phyloP scores from a whole-genome alignment of 2,797 vertebrate species.

The Peromyscus melanophrys region DNA sequence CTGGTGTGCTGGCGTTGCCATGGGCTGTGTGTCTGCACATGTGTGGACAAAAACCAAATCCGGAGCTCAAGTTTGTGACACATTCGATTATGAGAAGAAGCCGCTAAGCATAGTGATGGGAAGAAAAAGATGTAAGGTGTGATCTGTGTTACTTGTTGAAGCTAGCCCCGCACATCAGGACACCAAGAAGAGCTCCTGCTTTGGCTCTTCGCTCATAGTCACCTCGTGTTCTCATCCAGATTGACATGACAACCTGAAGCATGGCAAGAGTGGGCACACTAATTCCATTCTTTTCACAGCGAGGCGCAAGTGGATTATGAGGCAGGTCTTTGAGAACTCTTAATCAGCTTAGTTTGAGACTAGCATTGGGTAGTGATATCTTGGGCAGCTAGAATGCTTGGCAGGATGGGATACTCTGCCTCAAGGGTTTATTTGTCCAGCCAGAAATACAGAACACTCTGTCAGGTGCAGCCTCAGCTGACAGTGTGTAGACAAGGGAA shows the following conservation, averaged over 20 bases:
- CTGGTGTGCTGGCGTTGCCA: not conserved
- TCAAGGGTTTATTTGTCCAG: not conserved
- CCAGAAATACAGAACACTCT: not conserved
- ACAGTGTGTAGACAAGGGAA: not conserved
- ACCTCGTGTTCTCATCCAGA: not conserved
- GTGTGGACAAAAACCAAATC: not conserved
- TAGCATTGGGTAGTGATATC: not conserved
- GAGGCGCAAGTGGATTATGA: constrained; percentile 20
- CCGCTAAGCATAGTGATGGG: not conserved
- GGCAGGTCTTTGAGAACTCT: constrained; percentile 21
- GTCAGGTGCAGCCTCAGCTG: not conserved
- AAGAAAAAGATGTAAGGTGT: not conserved
- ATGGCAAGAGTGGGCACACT: not conserved
- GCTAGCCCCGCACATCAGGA: not conserved
- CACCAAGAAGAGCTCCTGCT: not conserved
- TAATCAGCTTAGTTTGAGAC: constrained; percentile 51
- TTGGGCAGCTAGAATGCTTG: not conserved
- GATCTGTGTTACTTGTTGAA: not conserved
- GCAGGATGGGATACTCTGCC: not conserved
- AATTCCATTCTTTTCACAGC: not conserved
- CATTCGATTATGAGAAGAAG: not conserved
- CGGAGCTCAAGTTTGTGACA: not conserved
- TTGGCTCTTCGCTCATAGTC: not conserved
- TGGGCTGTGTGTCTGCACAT: not conserved
- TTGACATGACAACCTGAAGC: not conserved